Percentiles rank a stretch among this genome's conserved stretches.
phyloP scores from a whole-genome alignment of 2,797 vertebrate species.

The Lacerta viridis region DNA sequence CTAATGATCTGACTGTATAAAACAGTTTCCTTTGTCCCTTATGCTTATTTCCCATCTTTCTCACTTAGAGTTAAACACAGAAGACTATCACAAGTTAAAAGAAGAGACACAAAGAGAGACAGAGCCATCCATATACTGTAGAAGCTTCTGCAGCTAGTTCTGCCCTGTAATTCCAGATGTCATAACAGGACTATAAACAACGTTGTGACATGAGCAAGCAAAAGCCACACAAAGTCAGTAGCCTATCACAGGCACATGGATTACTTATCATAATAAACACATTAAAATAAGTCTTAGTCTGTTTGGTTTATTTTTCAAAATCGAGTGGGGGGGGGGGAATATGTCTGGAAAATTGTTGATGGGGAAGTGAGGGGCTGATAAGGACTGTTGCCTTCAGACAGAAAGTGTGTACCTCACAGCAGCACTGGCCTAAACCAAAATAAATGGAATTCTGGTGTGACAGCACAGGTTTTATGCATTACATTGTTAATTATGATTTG shows the following conservation, averaged over 20 bases:
- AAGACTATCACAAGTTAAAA: background rate
- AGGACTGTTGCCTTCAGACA: background rate
- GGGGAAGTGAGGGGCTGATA: too few species aligned
- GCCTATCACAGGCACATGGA: background rate
- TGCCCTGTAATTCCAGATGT: background rate
- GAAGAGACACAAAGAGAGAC: background rate
- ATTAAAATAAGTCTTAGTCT: background rate
- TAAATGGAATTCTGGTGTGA: too few species aligned
- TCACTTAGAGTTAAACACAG: background rate
- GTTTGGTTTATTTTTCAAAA: background rate
- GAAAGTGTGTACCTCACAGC: background rate
- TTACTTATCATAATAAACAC: background rate
- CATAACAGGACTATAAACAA: background rate
- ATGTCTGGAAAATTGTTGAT: background rate
- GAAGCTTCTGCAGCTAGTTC: background rate
- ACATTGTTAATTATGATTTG: too few species aligned
- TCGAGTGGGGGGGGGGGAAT: too few species aligned
- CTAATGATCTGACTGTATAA: too few species aligned
- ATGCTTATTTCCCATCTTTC: background rate
- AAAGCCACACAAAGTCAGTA: background rate
- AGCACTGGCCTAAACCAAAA: background rate
- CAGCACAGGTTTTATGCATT: too few species aligned
- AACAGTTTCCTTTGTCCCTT: too few species aligned
- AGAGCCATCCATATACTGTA: background rate
- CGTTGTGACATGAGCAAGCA: background rate